Evolutionary conservation across 2,797 vertebrate species (phyloP), one percentile per base, ranked within the genome.

Genomic region (Todus mexicanus): DNA sequence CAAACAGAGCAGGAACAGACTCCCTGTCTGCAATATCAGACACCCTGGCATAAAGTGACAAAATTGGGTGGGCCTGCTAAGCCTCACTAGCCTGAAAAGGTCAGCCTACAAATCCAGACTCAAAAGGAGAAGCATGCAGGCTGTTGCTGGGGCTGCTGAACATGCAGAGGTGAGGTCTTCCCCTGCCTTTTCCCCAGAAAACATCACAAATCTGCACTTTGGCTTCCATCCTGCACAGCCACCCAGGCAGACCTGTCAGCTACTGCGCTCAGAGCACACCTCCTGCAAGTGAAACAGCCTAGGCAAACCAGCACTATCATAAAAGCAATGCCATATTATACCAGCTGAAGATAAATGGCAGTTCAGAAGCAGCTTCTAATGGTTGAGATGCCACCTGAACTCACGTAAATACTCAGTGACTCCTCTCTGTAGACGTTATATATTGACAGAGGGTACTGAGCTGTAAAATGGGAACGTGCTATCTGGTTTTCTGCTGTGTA

Each of bases 31-130:
- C 78, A 91, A 5, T 65, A 90, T 77, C 78, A 85, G 90, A 33
- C 72, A 63, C 56, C n/a, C 37, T 17, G 18, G 75, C 78, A 47
- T 16, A 5, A 87, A 93, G 84, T n/a, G 89, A 82, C 81, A 84
- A 89, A 94, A 94, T 31, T 23, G 74, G 84, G 86, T 68, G 94
- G 64, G 56, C 71, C 90, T 92, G 94, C 71, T 82, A 45, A 90
- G 56, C 74, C n/a, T 91, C 85, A 31, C 19, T 11, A 11, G 43
- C 4, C 23, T 42, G 80, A 84, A 72, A 84, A 91, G 90, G 93
- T 92, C 91, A 92, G 48, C n/a, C 73, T 50, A 26, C 77, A 79
- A 76, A 86, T 10, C 25, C 15, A 74, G n/a, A 9, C 61, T 72
- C 40, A 15, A 57, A n/a, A 59, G 65, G 9, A 90, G 65, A 42